Percentiles rank a stretch among this genome's conserved stretches.
phyloP scores from a whole-genome alignment of 2,888 invertebrate species.

The Diadromus collaris region DNA sequence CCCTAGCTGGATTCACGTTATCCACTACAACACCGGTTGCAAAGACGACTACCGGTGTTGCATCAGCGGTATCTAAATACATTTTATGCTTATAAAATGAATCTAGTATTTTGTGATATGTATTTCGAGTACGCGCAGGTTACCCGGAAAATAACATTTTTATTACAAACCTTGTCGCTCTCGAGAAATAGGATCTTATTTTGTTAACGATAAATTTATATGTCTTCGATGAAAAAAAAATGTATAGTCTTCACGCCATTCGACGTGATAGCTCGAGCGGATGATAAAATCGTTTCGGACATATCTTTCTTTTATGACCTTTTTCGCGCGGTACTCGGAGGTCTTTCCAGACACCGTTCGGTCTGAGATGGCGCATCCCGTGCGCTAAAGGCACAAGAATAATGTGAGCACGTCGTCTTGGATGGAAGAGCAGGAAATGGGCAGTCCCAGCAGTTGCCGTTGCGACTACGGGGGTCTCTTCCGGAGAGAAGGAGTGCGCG shows the following conservation, averaged over 20 bases:
- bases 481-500: conserved; percentile 45
- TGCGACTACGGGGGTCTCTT: conserved; percentile 37
- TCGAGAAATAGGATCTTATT: neutral
- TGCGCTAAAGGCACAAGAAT: conserved; percentile 44
- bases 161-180: neutral
- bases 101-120: neutral
- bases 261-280: conserved; percentile 22
- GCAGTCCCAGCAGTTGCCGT: conserved; percentile 54
- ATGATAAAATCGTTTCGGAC: conserved; percentile 47
- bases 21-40: neutral
- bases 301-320: conserved; percentile 47
- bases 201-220: neutral
- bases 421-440: conserved; percentile 39
- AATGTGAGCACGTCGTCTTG: conserved; percentile 46
- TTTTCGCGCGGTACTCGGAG: conserved; percentile 41
- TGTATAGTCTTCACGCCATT: neutral
- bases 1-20: neutral
- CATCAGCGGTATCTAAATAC: neutral
- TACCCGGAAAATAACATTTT: neutral
- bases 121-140: neutral
- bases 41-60: neutral
- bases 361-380: conserved; percentile 34
- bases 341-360: conserved; percentile 30
- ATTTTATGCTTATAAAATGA: neutral
- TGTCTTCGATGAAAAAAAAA: neutral